Evolutionary conservation across 2,888 invertebrate species (phyloP), one percentile per base, ranked within the genome.

Genomic region (Hirtodrosophila cameraria): DNA sequence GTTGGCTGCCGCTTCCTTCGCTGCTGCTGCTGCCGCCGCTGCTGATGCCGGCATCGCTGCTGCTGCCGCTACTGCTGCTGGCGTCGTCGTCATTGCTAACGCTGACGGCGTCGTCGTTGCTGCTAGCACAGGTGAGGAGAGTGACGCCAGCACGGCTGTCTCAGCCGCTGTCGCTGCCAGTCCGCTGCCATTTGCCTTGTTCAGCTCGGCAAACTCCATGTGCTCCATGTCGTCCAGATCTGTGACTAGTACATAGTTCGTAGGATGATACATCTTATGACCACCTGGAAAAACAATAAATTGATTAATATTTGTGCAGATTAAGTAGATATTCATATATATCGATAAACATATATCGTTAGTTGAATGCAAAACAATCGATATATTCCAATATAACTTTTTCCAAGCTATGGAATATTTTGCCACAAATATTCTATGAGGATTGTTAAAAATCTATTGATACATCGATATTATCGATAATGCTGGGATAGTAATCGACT

Each of bases 251-350:
- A 97, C 97, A 92, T 97, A 99, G 91, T 96, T 96, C 63, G 96
- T 94, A 42, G 99, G 99, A 92, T 99, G 99, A 72, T 96, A 94
- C 97, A 99, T 97, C 90, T 97, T 95, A 65, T 97, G 95, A 43
- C 97, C 97, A 87, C 97, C 97, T 90, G 94, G 93, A 8, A 11
- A n/a, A 2, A 18, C 1, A 15, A 43, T 2, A 11, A 2, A 9
- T 18, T 16, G 25, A 8, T 41, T 41, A 41, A n/a, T 13, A 13
- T 4, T n/a, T n/a, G n/a, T 15, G 39, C 7, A 23, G 8, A 23
- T 23, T 7, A 7, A 3, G 5, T 20, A 20, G 18, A 5, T 20
- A 20, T 20, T 20, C 18, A 3, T 5, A 18, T 18, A 18, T 5
- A 18, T 18, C 18, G 18, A 18, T 18, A 18, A 4, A 18, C 5